These are phyloP conservation scores for Zaprionus lineosus DNA, from an alignment of 2,888 invertebrate genomes.

Conservation along the genomic window DNA sequence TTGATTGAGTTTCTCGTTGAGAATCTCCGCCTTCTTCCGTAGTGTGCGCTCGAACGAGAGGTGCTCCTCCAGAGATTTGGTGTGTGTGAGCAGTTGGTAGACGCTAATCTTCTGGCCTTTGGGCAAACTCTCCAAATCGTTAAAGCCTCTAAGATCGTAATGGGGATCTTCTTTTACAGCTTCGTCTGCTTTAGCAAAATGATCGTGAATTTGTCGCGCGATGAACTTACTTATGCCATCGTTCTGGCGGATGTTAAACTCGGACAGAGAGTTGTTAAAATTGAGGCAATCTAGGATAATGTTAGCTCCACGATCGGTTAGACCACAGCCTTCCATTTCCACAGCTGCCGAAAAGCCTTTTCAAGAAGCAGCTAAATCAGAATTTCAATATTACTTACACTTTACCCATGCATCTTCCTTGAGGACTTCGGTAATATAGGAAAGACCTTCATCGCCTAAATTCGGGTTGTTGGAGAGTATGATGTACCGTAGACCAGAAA, in stretches of 20 bases:
- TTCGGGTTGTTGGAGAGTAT: constrained; percentile 88
- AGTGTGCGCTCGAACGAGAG: constrained; percentile 86
- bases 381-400: constrained; percentile 84
- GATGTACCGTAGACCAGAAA: constrained; percentile 89
- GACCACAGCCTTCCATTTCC: constrained; percentile 89
- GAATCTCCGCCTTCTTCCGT: constrained; percentile 86
- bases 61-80: constrained; percentile 84
- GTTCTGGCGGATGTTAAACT: constrained; percentile 88
- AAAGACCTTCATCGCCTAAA: constrained; percentile 87
- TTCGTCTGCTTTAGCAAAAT: constrained; percentile 82
- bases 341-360: constrained; percentile 83
- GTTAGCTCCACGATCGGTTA: constrained; percentile 86
- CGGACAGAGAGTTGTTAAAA: constrained; percentile 87
- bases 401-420: constrained; percentile 92
- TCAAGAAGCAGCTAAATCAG: too few relatives aligned
- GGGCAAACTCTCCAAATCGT: constrained; percentile 56
- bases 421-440: constrained; percentile 86
- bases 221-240: constrained; percentile 83
- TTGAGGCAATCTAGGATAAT: constrained; percentile 85
- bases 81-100: constrained; percentile 68
- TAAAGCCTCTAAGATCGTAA: constrained; percentile 61
- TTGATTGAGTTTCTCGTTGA: constrained; percentile 85
- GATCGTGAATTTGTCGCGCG: constrained; percentile 83
- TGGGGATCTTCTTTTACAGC: constrained; percentile 73
- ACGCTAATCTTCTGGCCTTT: constrained; percentile 72